Evolutionary conservation across 2,113 vertebrate genomes (phyloP), one percentile per base, ranked within the genome.

Genomic region (Pseudolaguvia tuberculata): DNA sequence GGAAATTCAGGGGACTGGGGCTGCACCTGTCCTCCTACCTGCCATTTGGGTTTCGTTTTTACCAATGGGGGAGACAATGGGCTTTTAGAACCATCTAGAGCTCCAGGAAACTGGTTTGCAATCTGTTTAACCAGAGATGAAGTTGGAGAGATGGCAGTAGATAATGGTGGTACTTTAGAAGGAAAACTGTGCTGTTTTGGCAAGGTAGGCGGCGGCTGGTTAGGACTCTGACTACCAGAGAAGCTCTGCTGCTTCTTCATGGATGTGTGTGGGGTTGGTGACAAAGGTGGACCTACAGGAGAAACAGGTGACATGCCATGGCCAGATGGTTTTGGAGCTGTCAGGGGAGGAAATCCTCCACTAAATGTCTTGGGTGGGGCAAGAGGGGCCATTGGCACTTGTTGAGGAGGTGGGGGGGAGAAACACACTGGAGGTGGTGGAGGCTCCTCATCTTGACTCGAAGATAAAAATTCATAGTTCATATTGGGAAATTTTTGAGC

Each of bases 1-100:
- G 96, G 96, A n/a, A 97, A 96, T 70, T 97, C 94, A 0, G 95
- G 95, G 0, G 86, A 96, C 73, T 84, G 88, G 2, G 86, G 85
- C 0, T 84, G 84, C 0, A 90, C 87, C 23, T 83, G 83, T 0
- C 91, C 85, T n/a, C 90, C 83, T 0, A 93, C 94, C 81, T 95
- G 94, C 96, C 95, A 98, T 84, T 93, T 96, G 58, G 95, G 94
- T 80, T 98, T 98, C 13, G 89, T 91, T 84, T 97, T 98, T 63
- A 98, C 94, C 0, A 94, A 94, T 1, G 96, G 96, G 18, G 94
- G 95, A 0, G 95, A 97, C 80, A 91, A 91, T 0, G 95, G 93
- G 5, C 91, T 77, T 76, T 91, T 88, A 0, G 86, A 83, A 21
- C 82, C 85, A 14, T 90, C 88, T 58, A 70, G 75, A 87, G 83